phyloP scores from a whole-genome alignment of 1,140 invertebrate genomes.

The Ephestia elutella region DNA sequence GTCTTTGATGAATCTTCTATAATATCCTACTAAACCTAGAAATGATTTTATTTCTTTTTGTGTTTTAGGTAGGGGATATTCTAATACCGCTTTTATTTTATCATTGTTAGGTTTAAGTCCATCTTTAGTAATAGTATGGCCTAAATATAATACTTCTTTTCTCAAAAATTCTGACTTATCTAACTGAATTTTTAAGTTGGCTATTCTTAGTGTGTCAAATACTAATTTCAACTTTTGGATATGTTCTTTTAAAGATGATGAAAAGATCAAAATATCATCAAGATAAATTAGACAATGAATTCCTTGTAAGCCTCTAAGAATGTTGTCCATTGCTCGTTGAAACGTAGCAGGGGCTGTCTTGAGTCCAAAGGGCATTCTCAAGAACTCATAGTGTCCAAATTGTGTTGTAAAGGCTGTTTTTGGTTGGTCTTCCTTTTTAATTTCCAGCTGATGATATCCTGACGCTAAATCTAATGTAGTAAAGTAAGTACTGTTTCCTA shows the following conservation, averaged over 20 bases:
- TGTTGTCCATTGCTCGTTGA: constrained; percentile 51
- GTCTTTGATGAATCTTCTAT: constrained; percentile 13
- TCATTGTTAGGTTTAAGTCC: constrained; percentile 5
- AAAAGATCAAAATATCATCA: constrained; percentile 19
- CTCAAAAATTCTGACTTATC: constrained; percentile 8
- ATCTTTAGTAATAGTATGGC: constrained; percentile 8
- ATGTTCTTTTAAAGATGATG: not conserved
- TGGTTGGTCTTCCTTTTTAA: constrained; percentile 23
- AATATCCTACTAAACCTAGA: constrained; percentile 9
- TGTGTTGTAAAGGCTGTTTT: constrained; percentile 40
- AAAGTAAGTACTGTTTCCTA: too few relatives aligned
- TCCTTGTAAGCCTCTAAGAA: constrained; percentile 30
- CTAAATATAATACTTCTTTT: constrained; percentile 7
- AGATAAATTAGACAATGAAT: constrained; percentile 22
- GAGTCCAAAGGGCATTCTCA: constrained; percentile 40
- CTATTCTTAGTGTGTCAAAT: not conserved
- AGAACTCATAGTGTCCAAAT: constrained; percentile 38
- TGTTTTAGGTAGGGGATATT: not conserved
- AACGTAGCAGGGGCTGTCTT: constrained; percentile 41
- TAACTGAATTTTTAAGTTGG: constrained; percentile 6
- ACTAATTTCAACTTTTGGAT: not conserved
- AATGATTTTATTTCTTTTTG: constrained; percentile 5
- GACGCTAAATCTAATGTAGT: too few relatives aligned
- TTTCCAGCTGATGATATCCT: constrained; percentile 44
- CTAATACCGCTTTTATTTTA: not conserved